These are phyloP conservation scores for Astreopora myriophthalma DNA, from an alignment of 64 coral and sea anemone genomes.

Conservation along the genomic window DNA sequence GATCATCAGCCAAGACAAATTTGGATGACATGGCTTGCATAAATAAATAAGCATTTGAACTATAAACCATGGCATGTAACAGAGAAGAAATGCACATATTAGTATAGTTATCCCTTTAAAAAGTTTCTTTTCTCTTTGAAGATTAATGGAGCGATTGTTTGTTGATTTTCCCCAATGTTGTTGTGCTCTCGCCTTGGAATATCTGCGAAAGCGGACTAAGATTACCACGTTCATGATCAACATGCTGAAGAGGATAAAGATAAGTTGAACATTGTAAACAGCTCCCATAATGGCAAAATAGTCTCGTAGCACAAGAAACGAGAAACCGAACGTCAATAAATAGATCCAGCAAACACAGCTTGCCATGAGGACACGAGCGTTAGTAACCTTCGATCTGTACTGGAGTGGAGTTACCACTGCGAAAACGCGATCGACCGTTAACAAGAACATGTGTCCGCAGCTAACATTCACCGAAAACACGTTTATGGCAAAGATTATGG, in stretches of 20 bases:
- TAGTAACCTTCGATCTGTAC: constrained; percentile 24
- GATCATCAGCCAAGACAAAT: not conserved
- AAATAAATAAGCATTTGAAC: not conserved
- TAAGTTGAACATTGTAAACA: not conserved
- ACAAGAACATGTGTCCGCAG: constrained; percentile 13
- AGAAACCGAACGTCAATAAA: not conserved
- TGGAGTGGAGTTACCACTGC: constrained; percentile 13
- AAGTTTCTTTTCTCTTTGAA: constrained; percentile 14
- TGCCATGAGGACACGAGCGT: not conserved
- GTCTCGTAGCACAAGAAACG: not conserved
- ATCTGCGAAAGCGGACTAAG: not conserved
- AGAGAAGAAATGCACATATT: not conserved
- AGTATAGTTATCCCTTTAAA: constrained; percentile 6
- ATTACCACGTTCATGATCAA: not conserved
- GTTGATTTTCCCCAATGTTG: not conserved
- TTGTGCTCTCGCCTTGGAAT: not conserved
- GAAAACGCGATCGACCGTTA: constrained; percentile 39
- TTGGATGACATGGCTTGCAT: not conserved
- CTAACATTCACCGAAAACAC: not conserved
- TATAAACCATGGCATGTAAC: constrained; percentile 10
- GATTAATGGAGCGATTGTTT: not conserved
- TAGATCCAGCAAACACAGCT: constrained; percentile 1
- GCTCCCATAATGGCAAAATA: not conserved
- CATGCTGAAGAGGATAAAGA: not conserved
- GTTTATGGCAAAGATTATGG: not conserved